phyloP scores from a whole-genome alignment of 2,888 invertebrate genomes.

The Chloromyia formosa region DNA sequence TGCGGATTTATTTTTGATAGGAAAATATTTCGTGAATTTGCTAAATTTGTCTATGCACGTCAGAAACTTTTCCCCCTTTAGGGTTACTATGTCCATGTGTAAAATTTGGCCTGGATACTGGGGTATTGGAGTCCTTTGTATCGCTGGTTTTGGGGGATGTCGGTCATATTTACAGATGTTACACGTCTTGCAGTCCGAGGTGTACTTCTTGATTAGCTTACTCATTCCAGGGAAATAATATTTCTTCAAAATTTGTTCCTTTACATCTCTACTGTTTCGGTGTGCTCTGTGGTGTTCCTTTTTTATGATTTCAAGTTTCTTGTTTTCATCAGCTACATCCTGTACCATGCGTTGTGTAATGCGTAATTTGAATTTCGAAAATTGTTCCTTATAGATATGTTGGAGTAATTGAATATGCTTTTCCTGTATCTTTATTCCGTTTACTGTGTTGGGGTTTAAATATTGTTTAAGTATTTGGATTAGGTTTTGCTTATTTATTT shows the following conservation, averaged over 20 bases:
- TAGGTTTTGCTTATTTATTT: not conserved
- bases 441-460: slow-evolving; percentile 19
- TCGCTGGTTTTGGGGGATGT: slow-evolving; percentile 12
- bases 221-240: slow-evolving; percentile 36
- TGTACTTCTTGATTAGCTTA: slow-evolving; percentile 29
- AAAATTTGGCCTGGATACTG: slow-evolving; percentile 13
- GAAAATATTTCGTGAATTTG: slow-evolving; percentile 31
- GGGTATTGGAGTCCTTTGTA: slow-evolving; percentile 31
- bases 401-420: slow-evolving; percentile 26
- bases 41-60: slow-evolving; percentile 22
- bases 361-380: too few relatives aligned
- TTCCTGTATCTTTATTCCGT: slow-evolving; percentile 32
- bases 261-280: slow-evolving; percentile 23
- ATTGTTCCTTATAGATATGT: slow-evolving; percentile 11
- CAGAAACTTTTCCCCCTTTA: slow-evolving; percentile 22
- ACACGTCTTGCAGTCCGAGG: not conserved
- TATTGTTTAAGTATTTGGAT: slow-evolving; percentile 15
- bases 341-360: slow-evolving; percentile 32
- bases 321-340: slow-evolving; percentile 23
- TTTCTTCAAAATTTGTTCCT: slow-evolving; percentile 31
- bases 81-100: slow-evolving; percentile 10
- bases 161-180: slow-evolving; percentile 35
- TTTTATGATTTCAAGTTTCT: slow-evolving; percentile 34
- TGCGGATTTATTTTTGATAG: slow-evolving; percentile 14
- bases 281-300: slow-evolving; percentile 32